Base-by-base conservation (phyloP, 2,888 invertebrate genomes). In the Liopterus haemorrhoidalis region DNA sequence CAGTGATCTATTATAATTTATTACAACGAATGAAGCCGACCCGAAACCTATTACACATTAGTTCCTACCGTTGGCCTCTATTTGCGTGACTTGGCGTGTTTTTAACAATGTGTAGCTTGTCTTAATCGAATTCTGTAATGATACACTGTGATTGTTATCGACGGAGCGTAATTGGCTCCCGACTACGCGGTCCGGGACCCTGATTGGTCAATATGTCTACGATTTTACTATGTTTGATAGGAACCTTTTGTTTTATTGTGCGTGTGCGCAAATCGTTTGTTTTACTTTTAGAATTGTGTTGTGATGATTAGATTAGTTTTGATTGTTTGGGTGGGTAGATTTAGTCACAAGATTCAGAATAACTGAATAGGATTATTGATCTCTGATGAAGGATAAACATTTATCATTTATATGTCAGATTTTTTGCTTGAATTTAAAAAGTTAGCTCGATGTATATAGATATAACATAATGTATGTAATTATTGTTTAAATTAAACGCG, bases 81-180 rank as follows among this genome's bases (percentile, higher is more conserved):
- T 52, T 52, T 59, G 55, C 61, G 56, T 64, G 65, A 65, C 59
- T 56, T 55, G 55, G 63, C 63, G 59, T 58, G 60, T 64, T 64
- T 61, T 58, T 49, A 52, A 55, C 45, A 45, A 45, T 39, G 39
- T 45, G 57, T 56, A 57, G 61, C 57, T 62, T 62, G 61, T 63
- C 64, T 64, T 65, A 65, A 65, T 65, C 65, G 64, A 64, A 63
- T 62, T 57, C 58, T 57, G 61, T 55, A 58, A 58, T 54, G 57
- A 44, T 43, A 46, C 48, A 38, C 49, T 45, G 50, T 41, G 55
- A 57, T 55, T 54, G 38, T 59, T 57, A 63, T 64, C 65, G 62
- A 63, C 60, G 58, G 54, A 57, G 58, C 63, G 64, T 64, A 66
- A 65, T 64, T 64, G 62, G 63, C 62, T 59, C 58, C 61, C 57